phyloP scores from a whole-genome alignment of 2,888 invertebrate genomes.

The Eretmocerus hayati region DNA sequence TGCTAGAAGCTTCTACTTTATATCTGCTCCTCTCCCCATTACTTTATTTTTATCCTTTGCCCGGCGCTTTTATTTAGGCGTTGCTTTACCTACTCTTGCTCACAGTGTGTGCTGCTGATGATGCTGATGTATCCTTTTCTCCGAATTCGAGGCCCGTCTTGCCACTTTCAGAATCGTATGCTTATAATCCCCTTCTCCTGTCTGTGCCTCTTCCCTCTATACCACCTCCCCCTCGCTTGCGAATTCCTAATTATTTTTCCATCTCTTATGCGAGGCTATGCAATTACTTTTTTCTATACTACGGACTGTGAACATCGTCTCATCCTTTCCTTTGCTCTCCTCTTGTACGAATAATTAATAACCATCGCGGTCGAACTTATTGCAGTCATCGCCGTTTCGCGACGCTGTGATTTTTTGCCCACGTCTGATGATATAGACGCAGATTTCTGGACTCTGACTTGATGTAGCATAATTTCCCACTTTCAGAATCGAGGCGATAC shows the following conservation, averaged over 20 bases:
- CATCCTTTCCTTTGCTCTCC: too few species aligned
- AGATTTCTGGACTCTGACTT: not conserved
- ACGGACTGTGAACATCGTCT: too few species aligned
- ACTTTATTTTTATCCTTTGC: conserved; percentile 16
- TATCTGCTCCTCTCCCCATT: not conserved
- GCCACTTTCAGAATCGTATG: too few species aligned
- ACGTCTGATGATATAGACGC: not conserved
- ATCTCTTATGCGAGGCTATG: conserved; percentile 20
- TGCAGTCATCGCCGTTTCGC: not conserved
- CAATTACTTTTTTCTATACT: too few species aligned
- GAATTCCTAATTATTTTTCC: conserved; percentile 22
- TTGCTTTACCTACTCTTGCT: conserved; percentile 10
- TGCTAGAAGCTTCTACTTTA: not conserved
- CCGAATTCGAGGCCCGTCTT: too few species aligned
- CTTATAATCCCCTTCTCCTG: too few species aligned
- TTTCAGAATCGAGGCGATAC: too few species aligned
- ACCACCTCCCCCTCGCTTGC: not conserved
- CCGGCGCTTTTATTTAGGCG: conserved; percentile 14
- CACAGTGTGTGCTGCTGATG: too few species aligned
- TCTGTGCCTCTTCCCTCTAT: not conserved
- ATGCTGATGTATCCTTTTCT: too few species aligned
- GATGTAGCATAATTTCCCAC: too few species aligned
- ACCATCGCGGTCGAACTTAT: too few species aligned
- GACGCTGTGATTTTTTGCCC: not conserved
- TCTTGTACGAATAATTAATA: conserved; percentile 12